Evolutionary conservation across 2,888 invertebrate species (phyloP).

Genomic region (Tetramorium bicarinatum): DNA sequence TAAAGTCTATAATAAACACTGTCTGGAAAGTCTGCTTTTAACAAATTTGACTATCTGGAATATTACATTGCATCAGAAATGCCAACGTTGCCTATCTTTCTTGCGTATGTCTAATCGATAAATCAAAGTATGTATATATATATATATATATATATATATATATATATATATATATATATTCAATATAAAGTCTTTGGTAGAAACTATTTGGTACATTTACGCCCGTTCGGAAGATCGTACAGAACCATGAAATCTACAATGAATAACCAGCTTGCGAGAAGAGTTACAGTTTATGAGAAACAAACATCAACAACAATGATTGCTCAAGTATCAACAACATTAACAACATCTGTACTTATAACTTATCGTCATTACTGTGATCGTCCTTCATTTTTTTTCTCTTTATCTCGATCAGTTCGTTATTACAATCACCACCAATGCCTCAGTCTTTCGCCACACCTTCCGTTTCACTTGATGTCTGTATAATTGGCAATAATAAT

Average conservation of each 20-base stretch:
- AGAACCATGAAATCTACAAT: conserved; percentile 76
- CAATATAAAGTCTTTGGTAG: conserved; percentile 72
- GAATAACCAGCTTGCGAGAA: conserved; percentile 77
- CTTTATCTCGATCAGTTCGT: conserved; percentile 66
- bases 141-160: neutral
- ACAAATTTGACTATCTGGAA: neutral
- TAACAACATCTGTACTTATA: conserved; percentile 81
- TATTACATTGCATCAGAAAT: neutral
- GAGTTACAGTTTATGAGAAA: conserved; percentile 78
- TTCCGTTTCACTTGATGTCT: conserved; percentile 69
- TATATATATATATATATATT: neutral
- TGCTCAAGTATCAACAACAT: conserved; percentile 83
- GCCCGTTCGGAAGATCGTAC: conserved; percentile 78
- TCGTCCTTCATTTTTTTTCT: conserved; percentile 63
- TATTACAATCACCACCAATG: conserved; percentile 70
- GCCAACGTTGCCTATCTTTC: neutral
- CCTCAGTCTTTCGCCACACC: conserved; percentile 75
- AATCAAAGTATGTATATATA: neutral
- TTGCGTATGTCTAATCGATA: neutral
- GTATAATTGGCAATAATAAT: conserved; percentile 72
- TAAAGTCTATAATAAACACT: neutral
- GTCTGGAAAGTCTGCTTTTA: neutral
- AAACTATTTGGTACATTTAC: conserved; percentile 77
- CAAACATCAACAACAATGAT: conserved; percentile 84
- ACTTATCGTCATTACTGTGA: conserved; percentile 78